phyloP scores from a whole-genome alignment of 1,140 invertebrate genomes.

The Anadara kagoshimensis region DNA sequence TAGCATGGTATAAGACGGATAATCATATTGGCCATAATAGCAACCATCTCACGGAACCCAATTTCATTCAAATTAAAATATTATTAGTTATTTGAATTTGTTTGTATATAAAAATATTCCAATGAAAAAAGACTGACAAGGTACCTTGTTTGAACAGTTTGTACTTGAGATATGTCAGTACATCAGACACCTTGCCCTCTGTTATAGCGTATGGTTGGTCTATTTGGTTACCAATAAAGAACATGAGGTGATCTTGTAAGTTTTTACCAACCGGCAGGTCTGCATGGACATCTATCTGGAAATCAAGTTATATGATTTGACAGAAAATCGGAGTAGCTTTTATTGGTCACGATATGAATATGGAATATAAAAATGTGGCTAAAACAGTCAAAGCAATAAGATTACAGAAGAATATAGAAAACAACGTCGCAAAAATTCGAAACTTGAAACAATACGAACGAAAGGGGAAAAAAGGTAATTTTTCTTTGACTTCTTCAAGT shows the following conservation, averaged over 20 bases:
- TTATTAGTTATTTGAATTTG: too few species aligned
- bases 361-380: neutral
- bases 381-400: neutral
- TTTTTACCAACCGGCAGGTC: constrained; percentile 17
- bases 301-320: neutral
- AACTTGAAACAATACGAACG: neutral
- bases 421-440: neutral
- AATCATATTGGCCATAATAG: too few species aligned
- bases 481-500: neutral
- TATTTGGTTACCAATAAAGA: neutral
- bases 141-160: neutral
- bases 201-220: neutral
- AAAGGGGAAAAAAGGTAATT: neutral
- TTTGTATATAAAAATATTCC: too few species aligned
- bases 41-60: too few species aligned
- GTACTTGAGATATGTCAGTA: neutral
- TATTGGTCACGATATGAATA: neutral
- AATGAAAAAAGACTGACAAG: neutral
- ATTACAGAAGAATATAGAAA: neutral
- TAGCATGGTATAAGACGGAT: too few species aligned
- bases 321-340: neutral
- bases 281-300: constrained; percentile 1
- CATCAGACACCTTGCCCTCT: neutral
- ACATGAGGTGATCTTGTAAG: constrained; percentile 14
- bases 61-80: too few species aligned